phyloP scores from a whole-genome alignment of 2,797 vertebrate species.

The Amphiprion clarkii region DNA sequence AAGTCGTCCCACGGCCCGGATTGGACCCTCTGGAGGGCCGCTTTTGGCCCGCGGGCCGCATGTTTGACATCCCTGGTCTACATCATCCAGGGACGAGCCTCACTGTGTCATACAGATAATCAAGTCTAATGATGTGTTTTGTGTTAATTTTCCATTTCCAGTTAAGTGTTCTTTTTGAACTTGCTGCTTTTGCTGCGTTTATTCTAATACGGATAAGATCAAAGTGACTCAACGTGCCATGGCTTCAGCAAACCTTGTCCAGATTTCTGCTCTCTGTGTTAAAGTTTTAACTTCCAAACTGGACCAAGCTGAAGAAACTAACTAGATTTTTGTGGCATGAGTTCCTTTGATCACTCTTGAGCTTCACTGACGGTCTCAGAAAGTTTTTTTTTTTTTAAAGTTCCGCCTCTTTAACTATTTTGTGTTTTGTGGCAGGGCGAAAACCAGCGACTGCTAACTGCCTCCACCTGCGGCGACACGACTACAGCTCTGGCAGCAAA shows the following conservation, averaged over 20 bases:
- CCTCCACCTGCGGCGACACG: slow-evolving; percentile 32
- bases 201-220: slow-evolving; percentile 12
- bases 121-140: background rate
- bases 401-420: slow-evolving; percentile 36
- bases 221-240: slow-evolving; percentile 22
- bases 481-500: slow-evolving; percentile 57
- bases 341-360: slow-evolving; percentile 40
- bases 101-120: background rate
- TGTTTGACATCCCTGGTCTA: background rate
- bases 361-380: slow-evolving; percentile 24
- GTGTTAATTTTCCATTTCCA: background rate
- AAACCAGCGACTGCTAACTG: slow-evolving; percentile 83
- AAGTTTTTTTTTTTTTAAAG: background rate
- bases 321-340: slow-evolving; percentile 21
- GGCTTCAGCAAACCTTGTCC: background rate
- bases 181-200: slow-evolving; percentile 50
- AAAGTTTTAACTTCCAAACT: slow-evolving; percentile 1
- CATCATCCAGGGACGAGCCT: background rate
- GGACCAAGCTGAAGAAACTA: background rate
- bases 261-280: slow-evolving; percentile 2
- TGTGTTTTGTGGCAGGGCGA: slow-evolving; percentile 77
- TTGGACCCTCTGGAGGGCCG: too few species aligned
- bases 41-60: too few species aligned
- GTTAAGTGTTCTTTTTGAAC: slow-evolving; percentile 1
- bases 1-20: too few species aligned